These are phyloP conservation scores for Oligia strigilis DNA, from an alignment of 2,888 invertebrate species.

Conservation along the genomic window DNA sequence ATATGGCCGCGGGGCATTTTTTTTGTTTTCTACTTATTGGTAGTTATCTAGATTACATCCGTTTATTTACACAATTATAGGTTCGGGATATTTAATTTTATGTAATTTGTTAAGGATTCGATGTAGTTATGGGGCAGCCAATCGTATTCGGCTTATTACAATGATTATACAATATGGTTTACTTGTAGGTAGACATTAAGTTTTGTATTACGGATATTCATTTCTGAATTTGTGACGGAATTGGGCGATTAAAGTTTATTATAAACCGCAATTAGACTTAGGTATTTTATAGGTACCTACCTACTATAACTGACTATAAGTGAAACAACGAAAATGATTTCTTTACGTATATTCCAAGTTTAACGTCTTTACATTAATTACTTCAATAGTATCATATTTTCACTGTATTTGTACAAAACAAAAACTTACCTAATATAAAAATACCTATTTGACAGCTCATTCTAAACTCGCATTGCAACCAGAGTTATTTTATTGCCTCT, in stretches of 20 bases:
- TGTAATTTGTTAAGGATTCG: constrained; percentile 32
- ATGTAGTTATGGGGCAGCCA: constrained; percentile 11
- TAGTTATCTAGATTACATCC: constrained; percentile 33
- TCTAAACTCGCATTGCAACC: too few species aligned
- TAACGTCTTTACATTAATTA: too few species aligned
- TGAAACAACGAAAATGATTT: too few species aligned
- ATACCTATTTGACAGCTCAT: too few species aligned
- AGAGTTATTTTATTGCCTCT: too few species aligned
- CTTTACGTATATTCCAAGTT: too few species aligned
- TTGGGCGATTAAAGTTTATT: not conserved
- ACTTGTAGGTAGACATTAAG: not conserved
- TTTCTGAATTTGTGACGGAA: not conserved
- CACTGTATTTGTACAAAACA: too few species aligned
- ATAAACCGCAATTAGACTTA: too few species aligned
- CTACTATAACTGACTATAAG: too few species aligned
- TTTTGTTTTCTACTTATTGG: constrained; percentile 16
- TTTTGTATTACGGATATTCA: not conserved
- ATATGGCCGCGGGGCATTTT: constrained; percentile 30
- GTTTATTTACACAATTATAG: constrained; percentile 37
- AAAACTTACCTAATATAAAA: too few species aligned
- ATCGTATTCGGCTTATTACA: constrained; percentile 8
- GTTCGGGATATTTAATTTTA: constrained; percentile 39
- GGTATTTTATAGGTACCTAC: too few species aligned
- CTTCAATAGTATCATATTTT: too few species aligned
- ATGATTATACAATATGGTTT: not conserved